Evolutionary conservation across 2,797 vertebrate genomes (phyloP), one percentile per base, ranked within the genome.

Genomic region (Gymnocypris eckloni): DNA sequence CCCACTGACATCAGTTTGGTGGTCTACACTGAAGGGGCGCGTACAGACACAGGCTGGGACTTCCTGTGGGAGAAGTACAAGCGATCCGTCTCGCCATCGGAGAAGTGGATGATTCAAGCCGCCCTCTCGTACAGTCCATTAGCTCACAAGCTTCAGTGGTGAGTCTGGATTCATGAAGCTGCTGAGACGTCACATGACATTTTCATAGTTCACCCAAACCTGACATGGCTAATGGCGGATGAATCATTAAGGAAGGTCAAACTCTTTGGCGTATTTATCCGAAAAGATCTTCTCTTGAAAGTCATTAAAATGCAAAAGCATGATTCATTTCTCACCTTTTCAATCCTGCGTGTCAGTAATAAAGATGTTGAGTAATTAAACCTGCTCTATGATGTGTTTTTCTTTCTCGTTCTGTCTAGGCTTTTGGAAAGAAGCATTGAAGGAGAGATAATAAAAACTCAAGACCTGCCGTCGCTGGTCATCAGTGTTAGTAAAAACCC

Each of bases 61-160:
- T 97, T 97, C 90, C 94, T 98, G 43, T 96, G 96, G 79, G 94
- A 94, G 86, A 96, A 95, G 87, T 97, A 97, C 90, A 91, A 92
- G 45, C 88, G 87, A 1, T 96, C 95, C 0, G 59, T 94, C 59
- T 96, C 97, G 66, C 94, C 86, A 59, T 94, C 95, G 0, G 92
- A 97, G 64, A 97, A 95, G 90, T 52, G 91, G 41, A 90, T 94
- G 69, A 94, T 98, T 76, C 96, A 97, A 91, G 11, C 78, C 0
- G 96, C 97, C 0, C 95, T 99, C 85, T 81, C 94, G 2, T 43
- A 89, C 66, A 97, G 92, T 88, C 92, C 93, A 0, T 90, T 96
- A 86, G 85, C 93, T 85, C 93, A 97, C 86, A 97, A 97, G 87
- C 96, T 98, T 45, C 89, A 94, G 70, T 96, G 96, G 97, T 98